These are phyloP conservation scores for Terrapene triunguis DNA, from an alignment of 2,113 vertebrate species.

Conservation along the genomic window DNA sequence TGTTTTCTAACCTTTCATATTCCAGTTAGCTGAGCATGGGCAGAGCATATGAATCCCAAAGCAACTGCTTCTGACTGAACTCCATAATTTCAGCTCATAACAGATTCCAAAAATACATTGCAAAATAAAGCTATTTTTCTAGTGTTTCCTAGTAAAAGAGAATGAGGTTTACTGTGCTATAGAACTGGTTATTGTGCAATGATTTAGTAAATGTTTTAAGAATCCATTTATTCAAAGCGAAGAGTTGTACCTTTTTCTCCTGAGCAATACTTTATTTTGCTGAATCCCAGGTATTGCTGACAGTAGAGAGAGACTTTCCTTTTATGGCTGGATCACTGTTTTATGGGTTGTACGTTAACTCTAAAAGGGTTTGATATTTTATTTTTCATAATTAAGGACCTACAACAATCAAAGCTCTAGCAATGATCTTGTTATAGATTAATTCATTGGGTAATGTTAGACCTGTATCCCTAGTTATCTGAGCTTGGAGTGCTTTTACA, in stretches of 20 bases:
- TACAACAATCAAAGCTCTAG: slow-evolving; percentile 1
- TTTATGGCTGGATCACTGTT: slow-evolving; percentile 2
- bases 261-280: slow-evolving; percentile 57
- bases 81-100: slow-evolving; percentile 55
- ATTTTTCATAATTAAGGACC: background rate
- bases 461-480: background rate
- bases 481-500: slow-evolving; percentile 10
- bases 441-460: background rate
- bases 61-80: slow-evolving; percentile 64
- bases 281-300: slow-evolving; percentile 25
- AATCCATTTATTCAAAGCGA: slow-evolving; percentile 54
- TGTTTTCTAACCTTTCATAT: slow-evolving; percentile 45
- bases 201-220: slow-evolving; percentile 64
- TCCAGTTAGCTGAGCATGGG: slow-evolving; percentile 47
- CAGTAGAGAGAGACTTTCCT: background rate
- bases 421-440: slow-evolving; percentile 22
- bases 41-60: slow-evolving; percentile 57
- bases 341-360: background rate
- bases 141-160: slow-evolving; percentile 34
- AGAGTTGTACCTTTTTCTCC: slow-evolving; percentile 46
- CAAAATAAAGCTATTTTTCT: slow-evolving; percentile 63
- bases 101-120: slow-evolving; percentile 66
- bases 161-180: slow-evolving; percentile 34
- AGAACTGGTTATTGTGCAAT: slow-evolving; percentile 28
- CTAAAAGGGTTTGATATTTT: slow-evolving; percentile 29